Conservation (phyloP, 2,797 vertebrate genomes). For the Synaphobranchus kaupii region DNA sequence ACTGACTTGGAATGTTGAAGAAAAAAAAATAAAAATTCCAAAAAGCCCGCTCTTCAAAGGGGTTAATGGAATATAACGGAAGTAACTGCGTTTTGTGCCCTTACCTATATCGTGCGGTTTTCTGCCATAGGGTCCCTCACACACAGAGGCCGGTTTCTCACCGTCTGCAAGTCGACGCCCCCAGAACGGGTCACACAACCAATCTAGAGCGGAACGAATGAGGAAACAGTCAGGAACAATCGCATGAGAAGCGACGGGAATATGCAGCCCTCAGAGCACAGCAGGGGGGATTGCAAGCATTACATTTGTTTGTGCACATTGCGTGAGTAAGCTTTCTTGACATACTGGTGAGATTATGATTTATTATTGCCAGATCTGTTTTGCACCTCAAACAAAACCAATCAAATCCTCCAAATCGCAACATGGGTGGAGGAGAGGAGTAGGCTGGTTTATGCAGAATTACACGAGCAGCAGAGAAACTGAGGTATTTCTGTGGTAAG, state of each 20-base stretch:
- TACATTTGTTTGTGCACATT: constrained; percentile 14
- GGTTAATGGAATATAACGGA: not conserved
- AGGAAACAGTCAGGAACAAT: not conserved
- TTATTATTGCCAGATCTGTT: constrained; percentile 53
- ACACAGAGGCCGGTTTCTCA: constrained; percentile 60
- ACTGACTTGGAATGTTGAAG: not conserved
- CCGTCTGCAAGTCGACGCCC: constrained; percentile 35
- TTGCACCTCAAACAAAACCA: constrained; percentile 51
- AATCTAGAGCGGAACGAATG: not conserved
- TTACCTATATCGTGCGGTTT: constrained; percentile 67
- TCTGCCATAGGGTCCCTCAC: constrained; percentile 69
- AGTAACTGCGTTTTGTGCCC: not conserved
- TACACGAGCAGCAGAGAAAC: constrained; percentile 55
- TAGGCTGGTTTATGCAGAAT: constrained; percentile 58
- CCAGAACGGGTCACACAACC: not conserved
- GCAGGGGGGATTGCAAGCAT: not conserved
- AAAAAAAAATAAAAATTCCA: not conserved
- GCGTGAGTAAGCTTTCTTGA: constrained; percentile 37
- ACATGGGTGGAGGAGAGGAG: constrained; percentile 43
- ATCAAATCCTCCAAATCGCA: constrained; percentile 49
- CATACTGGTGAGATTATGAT: constrained; percentile 39
- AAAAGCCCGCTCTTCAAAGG: no score
- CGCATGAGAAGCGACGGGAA: not conserved
- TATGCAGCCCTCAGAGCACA: no score
- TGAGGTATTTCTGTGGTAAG: constrained; percentile 43